Conservation (phyloP, 2,888 invertebrate species). For the Seira sanloemensis region DNA sequence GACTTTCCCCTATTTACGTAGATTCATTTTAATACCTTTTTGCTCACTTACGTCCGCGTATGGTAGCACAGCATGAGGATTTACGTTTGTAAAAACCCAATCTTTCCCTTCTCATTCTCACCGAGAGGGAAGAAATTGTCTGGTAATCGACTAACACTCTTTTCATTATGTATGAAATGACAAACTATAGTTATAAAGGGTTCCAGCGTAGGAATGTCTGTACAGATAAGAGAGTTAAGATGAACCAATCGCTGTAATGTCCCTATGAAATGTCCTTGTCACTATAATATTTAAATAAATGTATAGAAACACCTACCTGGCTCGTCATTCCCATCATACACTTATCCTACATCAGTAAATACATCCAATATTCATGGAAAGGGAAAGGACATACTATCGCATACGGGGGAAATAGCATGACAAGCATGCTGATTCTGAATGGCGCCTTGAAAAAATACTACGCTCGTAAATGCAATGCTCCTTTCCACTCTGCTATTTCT, state of each 20-base stretch:
- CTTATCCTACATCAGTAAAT: not conserved
- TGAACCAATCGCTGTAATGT: not conserved
- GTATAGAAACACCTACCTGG: not conserved
- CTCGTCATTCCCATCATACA: not conserved
- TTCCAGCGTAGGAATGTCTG: not conserved
- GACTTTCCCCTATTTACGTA: not conserved
- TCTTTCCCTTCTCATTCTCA: too few relatives aligned
- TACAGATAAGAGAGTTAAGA: not conserved
- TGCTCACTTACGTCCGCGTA: not conserved
- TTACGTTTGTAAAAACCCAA: too few relatives aligned
- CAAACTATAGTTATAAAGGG: not conserved
- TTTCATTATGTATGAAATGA: too few relatives aligned
- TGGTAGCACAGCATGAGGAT: not conserved
- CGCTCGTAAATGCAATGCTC: not conserved
- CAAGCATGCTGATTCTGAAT: conserved; percentile 49
- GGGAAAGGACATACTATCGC: not conserved
- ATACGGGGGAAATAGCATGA: not conserved
- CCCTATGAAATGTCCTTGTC: not conserved
- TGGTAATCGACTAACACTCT: too few relatives aligned
- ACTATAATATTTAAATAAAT: not conserved
- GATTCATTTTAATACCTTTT: not conserved
- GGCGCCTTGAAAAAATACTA: conserved; percentile 30
- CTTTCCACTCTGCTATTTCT: conserved; percentile 7
- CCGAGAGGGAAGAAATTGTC: too few relatives aligned
- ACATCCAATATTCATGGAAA: not conserved